A percentile compares a stretch with the other conserved stretches of the same genome.
These are phyloP conservation scores for Druon quercuslanigerum DNA, from an alignment of 1,140 invertebrate genomes.

Conservation along the genomic window DNA sequence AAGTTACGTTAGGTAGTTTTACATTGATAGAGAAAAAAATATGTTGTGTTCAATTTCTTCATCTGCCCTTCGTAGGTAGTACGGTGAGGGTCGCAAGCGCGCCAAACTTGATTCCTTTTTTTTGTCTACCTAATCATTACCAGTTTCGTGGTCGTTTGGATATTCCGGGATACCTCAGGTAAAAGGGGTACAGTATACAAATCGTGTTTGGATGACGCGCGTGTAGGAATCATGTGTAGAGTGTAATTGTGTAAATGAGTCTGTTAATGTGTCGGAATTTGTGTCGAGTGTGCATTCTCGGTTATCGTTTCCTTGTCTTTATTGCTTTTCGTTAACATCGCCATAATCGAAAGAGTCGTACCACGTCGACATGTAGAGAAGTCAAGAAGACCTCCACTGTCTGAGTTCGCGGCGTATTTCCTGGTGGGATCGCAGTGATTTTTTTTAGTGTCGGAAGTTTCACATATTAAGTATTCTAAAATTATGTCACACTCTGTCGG, in stretches of 20 bases:
- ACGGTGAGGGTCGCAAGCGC: conserved; percentile 51
- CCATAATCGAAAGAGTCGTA: conserved; percentile 61
- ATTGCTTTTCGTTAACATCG: conserved; percentile 53
- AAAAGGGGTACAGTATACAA: conserved; percentile 34
- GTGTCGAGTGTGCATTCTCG: conserved; percentile 44
- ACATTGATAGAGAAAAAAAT: conserved; percentile 75
- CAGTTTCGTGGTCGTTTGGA: conserved; percentile 34
- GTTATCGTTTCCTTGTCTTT: conserved; percentile 34
- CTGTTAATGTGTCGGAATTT: conserved; percentile 27
- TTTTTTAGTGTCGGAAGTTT: conserved; percentile 36
- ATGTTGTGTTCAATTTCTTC: conserved; percentile 63
- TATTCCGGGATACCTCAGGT: conserved; percentile 15
- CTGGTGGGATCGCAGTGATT: conserved; percentile 49
- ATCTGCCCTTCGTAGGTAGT: conserved; percentile 57
- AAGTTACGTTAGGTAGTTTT: conserved; percentile 73
- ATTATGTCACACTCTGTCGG: too few relatives aligned
- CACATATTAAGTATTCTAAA: too few relatives aligned
- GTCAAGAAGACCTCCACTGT: conserved; percentile 41
- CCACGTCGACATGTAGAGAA: conserved; percentile 36
- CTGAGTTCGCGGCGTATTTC: conserved; percentile 33
- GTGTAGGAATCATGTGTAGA: conserved; percentile 36
- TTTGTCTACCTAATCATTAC: conserved; percentile 36
- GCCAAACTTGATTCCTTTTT: conserved; percentile 22
- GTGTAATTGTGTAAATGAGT: conserved; percentile 33
- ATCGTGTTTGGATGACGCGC: conserved; percentile 37